Evolutionary conservation across 2,113 vertebrate genomes (phyloP).

Genomic region (Perognathus longimembris): DNA sequence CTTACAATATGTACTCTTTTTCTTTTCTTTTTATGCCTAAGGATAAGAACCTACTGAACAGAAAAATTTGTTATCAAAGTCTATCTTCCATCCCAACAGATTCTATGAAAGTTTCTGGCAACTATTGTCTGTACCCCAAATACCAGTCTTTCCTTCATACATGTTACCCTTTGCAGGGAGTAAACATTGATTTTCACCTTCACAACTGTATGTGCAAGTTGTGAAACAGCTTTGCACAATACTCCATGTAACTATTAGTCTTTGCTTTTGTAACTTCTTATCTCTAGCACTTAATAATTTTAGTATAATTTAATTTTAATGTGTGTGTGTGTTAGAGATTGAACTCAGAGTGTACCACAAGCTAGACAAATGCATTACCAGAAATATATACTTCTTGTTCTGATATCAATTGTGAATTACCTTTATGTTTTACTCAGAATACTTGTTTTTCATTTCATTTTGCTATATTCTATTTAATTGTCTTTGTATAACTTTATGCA

Average conservation of each 20-base stretch:
- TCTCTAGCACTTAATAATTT: not conserved
- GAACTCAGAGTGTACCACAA: not conserved
- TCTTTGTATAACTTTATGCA: not conserved
- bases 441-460: not conserved
- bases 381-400: not conserved
- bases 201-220: not conserved
- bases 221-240: no score
- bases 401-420: not conserved
- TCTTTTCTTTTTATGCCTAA: not conserved
- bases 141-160: not conserved
- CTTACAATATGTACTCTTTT: not conserved
- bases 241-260: not conserved
- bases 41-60: not conserved
- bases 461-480: not conserved
- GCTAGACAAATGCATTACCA: not conserved
- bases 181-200: not conserved
- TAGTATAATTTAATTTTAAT: not conserved
- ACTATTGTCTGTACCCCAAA: not conserved
- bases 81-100: not conserved
- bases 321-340: not conserved
- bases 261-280: rapidly evolving
- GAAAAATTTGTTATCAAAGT: not conserved
- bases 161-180: not conserved
- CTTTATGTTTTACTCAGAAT: not conserved
- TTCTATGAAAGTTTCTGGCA: not conserved